These are phyloP conservation scores for Macroramphosus scolopax DNA, from an alignment of 2,797 vertebrate genomes.

Conservation along the genomic window DNA sequence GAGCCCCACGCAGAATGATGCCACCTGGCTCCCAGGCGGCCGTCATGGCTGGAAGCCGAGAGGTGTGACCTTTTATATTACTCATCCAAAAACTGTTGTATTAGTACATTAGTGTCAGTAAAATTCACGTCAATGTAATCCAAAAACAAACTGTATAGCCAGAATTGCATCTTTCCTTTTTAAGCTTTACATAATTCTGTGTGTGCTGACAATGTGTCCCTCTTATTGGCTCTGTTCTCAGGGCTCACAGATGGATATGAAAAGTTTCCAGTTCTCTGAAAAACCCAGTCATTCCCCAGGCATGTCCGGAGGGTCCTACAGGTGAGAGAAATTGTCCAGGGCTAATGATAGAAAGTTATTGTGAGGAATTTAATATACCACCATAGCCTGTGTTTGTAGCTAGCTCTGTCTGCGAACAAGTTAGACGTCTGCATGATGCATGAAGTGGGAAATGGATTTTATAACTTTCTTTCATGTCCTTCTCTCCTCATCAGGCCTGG, in stretches of 20 bases:
- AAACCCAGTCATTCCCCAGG: conserved; percentile 88
- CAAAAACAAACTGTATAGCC: not conserved
- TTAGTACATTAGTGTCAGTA: no score
- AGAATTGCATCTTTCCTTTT: not conserved
- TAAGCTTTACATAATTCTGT: not conserved
- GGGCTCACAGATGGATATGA: conserved; percentile 96
- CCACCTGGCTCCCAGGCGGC: conserved; percentile 90
- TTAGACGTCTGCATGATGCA: not conserved
- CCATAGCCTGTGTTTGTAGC: no score
- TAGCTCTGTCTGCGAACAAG: not conserved
- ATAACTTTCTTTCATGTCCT: not conserved
- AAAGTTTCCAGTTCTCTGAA: conserved; percentile 95
- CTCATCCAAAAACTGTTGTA: not conserved
- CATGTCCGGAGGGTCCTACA: conserved; percentile 85
- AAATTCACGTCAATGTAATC: no score
- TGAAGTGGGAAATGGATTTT: no score
- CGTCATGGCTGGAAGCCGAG: conserved; percentile 87
- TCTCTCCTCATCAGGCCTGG: conserved; percentile 80
- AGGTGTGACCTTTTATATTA: conserved; percentile 75
- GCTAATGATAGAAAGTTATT: no score
- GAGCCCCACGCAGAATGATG: conserved; percentile 89
- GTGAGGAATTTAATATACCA: no score
- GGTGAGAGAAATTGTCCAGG: conserved; percentile 73
- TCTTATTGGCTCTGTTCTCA: conserved; percentile 46
- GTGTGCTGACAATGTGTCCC: not conserved